Evolutionary conservation across 2,888 invertebrate genomes (phyloP), one percentile per base, ranked within the genome.

Genomic region (Ormia ochracea): DNA sequence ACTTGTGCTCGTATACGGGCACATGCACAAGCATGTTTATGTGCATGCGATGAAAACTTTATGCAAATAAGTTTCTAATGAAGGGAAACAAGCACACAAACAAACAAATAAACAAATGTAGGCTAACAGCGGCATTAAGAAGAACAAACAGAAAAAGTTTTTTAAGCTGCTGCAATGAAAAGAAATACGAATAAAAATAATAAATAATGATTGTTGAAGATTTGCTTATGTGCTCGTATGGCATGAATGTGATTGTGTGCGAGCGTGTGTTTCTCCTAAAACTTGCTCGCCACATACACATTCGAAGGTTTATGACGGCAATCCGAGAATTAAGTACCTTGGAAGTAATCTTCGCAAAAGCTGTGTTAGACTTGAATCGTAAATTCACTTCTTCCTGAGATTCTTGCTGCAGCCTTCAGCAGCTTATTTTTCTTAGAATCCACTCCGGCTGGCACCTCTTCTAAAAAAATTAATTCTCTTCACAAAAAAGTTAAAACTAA

Each of bases 41-140:
- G 31, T 31, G 7, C n/a, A 65, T 38, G 26, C 54, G 28, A 38
- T 69, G 48, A 56, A 75, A 58, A 56, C 58, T 68, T 54, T 70
- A 58, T 75, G 78, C 59, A 69, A 76, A 76, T 69, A 76, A 63
- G 41, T 78, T 78, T 65, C 77, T 73, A 73, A 70, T 78, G 77
- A 72, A 65, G 52, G 58, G 50, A 77, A 43, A 31, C 36, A 23
- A 58, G 61, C 50, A 38, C 36, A 41, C n/a, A 54, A 45, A 23
- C 19, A 45, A 28, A 54, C 58, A 28, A 48, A 23, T 9, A 54
- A 36, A 59, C 43, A 36, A 68, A 52, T 54, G 23, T 52, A 21
- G 75, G 36, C 36, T 54, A 66, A 50, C 54, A 63, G 14, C 63
- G 66, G 19, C 48, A 65, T 10, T 21, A 59, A 65, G 61, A 61